These are phyloP conservation scores for Saccopteryx leptura DNA, from an alignment of 2,113 vertebrate genomes.

Conservation along the genomic window DNA sequence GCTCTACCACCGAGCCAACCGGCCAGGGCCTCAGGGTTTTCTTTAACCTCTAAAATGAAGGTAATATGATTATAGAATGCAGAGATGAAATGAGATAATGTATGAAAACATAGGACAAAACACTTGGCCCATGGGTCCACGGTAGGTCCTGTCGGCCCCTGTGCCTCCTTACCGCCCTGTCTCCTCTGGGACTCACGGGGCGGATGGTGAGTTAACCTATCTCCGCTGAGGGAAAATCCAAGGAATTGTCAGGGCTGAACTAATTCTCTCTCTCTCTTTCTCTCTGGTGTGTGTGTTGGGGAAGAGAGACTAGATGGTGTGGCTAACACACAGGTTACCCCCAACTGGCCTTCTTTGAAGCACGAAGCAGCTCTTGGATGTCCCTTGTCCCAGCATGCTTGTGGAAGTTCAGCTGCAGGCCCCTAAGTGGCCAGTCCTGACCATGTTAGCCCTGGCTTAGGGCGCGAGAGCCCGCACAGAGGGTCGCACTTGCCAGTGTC, in stretches of 20 bases:
- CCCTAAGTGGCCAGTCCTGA: background rate
- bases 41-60: background rate
- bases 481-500: background rate
- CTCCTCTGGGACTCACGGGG: background rate
- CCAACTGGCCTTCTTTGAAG: background rate
- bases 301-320: background rate
- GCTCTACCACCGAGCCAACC: too few relatives aligned
- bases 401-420: background rate
- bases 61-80: background rate
- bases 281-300: background rate
- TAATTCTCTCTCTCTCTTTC: background rate
- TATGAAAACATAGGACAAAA: background rate
- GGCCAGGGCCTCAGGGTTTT: conserved; percentile 15
- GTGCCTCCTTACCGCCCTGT: background rate
- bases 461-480: rapidly evolving
- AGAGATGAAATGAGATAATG: background rate
- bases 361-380: background rate
- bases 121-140: rapidly evolving
- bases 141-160: rapidly evolving
- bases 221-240: background rate
- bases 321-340: background rate
- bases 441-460: background rate
- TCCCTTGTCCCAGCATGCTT: background rate
- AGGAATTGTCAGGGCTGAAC: background rate
- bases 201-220: background rate